These are phyloP conservation scores for Urophycis tenuis DNA, from an alignment of 2,797 vertebrate genomes.

Conservation along the genomic window DNA sequence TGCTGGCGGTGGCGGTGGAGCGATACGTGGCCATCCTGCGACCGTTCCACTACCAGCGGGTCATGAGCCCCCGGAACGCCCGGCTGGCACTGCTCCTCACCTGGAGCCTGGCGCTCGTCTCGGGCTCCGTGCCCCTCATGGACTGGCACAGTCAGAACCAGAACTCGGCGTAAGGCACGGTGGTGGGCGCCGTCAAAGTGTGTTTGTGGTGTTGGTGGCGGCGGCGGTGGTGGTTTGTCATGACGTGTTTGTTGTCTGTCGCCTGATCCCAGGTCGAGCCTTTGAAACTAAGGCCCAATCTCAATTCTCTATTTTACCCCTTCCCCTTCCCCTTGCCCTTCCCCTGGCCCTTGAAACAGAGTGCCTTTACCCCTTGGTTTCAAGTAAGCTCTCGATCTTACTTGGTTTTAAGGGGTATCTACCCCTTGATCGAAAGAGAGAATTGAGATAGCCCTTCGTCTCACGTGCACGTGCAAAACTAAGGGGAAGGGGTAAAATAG, in stretches of 20 bases:
- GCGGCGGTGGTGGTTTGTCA: background rate
- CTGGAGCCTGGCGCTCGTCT: conserved; percentile 75
- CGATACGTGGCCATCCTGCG: conserved; percentile 56
- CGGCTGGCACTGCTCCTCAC: conserved; percentile 71
- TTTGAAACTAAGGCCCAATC: no score
- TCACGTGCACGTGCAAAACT: no score
- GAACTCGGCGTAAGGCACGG: conserved; percentile 38
- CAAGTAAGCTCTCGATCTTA: no score
- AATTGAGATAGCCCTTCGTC: no score
- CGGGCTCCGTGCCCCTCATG: conserved; percentile 76
- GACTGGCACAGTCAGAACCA: conserved; percentile 61
- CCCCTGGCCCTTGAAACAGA: no score
- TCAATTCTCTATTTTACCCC: no score
- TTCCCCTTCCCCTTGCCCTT: no score
- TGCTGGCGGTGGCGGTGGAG: conserved; percentile 51
- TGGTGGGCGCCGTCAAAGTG: background rate
- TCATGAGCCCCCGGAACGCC: conserved; percentile 76
- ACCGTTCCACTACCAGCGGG: conserved; percentile 76
- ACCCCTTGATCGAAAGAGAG: no score
- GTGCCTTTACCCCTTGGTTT: no score
- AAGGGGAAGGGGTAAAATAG: no score
- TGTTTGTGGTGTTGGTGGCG: background rate
- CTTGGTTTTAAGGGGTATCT: no score
- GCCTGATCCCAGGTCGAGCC: no score
- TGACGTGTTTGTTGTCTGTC: background rate